These are phyloP conservation scores for Alcedo quadribrachys DNA, from an alignment of 2,797 vertebrate species.

Conservation along the genomic window DNA sequence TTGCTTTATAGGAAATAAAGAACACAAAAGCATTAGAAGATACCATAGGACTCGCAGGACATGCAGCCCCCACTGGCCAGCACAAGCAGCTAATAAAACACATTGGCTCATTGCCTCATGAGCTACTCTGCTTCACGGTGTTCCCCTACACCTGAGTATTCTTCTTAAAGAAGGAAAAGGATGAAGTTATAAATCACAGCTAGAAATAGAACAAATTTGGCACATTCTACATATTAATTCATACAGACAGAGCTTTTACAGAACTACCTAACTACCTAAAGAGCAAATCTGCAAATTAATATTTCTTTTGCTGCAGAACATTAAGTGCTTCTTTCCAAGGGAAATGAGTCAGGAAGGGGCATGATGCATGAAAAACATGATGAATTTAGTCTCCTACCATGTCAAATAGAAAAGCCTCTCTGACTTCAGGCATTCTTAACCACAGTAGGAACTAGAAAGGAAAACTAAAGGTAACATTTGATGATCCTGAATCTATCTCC, in stretches of 20 bases:
- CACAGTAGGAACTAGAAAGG: not conserved
- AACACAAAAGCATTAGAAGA: not conserved
- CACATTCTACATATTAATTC: slow-evolving; percentile 20
- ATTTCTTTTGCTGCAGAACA: slow-evolving; percentile 13
- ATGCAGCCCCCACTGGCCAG: not conserved
- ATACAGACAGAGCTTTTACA: not conserved
- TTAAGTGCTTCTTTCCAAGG: slow-evolving; percentile 18
- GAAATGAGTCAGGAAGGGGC: not conserved
- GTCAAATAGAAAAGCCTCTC: not conserved
- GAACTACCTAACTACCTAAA: not conserved
- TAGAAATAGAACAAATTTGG: slow-evolving; percentile 3
- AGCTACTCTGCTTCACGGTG: not conserved
- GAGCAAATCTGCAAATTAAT: slow-evolving; percentile 4
- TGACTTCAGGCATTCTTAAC: not conserved
- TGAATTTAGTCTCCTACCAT: not conserved
- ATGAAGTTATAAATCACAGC: not conserved
- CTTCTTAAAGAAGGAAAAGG: not conserved
- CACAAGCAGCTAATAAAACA: slow-evolving; percentile 12
- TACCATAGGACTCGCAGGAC: not conserved
- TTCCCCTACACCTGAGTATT: not conserved
- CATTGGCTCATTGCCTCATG: not conserved
- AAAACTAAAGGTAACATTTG: not conserved
- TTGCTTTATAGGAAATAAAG: slow-evolving; percentile 45
- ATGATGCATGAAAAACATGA: not conserved
- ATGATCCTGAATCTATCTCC: not conserved